Base-by-base conservation (phyloP, 1,140 invertebrate genomes). In the Drosophila obscura region DNA sequence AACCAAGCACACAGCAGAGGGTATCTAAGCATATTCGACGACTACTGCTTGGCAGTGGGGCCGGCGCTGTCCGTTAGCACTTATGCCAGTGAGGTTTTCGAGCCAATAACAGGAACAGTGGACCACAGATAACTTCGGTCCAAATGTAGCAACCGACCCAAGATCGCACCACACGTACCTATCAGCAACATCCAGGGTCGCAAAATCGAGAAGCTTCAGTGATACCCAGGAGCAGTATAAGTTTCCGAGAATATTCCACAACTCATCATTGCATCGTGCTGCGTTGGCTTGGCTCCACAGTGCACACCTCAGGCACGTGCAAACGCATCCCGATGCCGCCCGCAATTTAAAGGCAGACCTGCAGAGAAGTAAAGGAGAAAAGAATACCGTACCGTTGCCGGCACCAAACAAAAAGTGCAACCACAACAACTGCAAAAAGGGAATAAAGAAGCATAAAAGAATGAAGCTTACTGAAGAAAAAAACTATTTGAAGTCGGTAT, bases 401-500 rank as follows among this genome's bases (percentile, higher is more conserved):
- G 53, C 49, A 41, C 62, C 45, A 59, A 62, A 64, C 53, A 81
- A 59, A 72, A 77, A 46, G 62, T 73, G 52, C 39, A 59, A 45
- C 58, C 56, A 60, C 62, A 77, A 58, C 41, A 85, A 76, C 57
- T 62, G 72, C 44, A 77, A 73, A 24, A 67, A 73, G 45, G 68
- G 55, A 35, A 63, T 57, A 79, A 78, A 72, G 66, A 66, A 65
- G 56, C 46, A 80, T 56, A 66, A 75, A 79, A 69, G 71, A 73
- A 88, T 76, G 71, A 77, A 71, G 60, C 63, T 52, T 58, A 77
- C 58, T 68, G 44, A 53, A 48, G 58, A 62, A 80, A 39, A 83
- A 77, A 66, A 74, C 48, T 87, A 82, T 85, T 87, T 87, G 74
- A 83, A 88, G 83, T 77, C 76, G 56, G 83, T 80, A 83, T 89